Base-by-base conservation (phyloP, 1,140 invertebrate species). In the Pemphigus obesinymphae region DNA sequence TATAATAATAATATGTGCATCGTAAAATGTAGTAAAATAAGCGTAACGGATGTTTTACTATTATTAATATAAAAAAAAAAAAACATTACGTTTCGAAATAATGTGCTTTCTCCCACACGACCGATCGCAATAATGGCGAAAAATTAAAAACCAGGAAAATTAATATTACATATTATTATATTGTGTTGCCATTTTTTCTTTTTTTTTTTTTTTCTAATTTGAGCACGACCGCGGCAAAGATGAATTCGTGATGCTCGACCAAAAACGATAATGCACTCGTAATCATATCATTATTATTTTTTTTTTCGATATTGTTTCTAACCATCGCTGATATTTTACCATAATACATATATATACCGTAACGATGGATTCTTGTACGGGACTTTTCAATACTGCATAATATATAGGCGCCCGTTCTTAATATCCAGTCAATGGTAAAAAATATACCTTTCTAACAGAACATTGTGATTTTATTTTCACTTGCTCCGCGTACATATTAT, bases 31-130 rank as follows among this genome's bases (percentile, higher is more conserved):
- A n/a, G n/a, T 50, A 23, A 8, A 58, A 76, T 40, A 40, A 20
- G 73, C 73, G 34, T 58, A 76, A 76, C 73, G 73, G 73, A 53
- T 58, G 73, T 76, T 76, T 55, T 55, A 76, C 73, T 58, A 76
- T 37, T 76, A 75, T 75, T 34, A 66, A 37, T 50, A 75, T 50
- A 34, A 23, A 55, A n/a, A 70, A 43, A 40, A 37, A 23, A 15
- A 20, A 20, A 68, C 13, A 26, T 58, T 8, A 8, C 37, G 20
- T 58, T 76, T 76, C n/a, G 31, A 37, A 76, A 40, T n/a, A n/a
- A n/a, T n/a, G 58, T 53, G 73, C 73, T 76, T 76, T 76, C 50
- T 76, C 50, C 20, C 48, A 40, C 37, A 40, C 37, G 37, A 40
- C 3, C 26, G 17, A 6, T 17, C 40, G 26, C 29, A 11, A 29